These are phyloP conservation scores for Hylaea fasciaria DNA, from an alignment of 2,888 invertebrate species.

Conservation along the genomic window DNA sequence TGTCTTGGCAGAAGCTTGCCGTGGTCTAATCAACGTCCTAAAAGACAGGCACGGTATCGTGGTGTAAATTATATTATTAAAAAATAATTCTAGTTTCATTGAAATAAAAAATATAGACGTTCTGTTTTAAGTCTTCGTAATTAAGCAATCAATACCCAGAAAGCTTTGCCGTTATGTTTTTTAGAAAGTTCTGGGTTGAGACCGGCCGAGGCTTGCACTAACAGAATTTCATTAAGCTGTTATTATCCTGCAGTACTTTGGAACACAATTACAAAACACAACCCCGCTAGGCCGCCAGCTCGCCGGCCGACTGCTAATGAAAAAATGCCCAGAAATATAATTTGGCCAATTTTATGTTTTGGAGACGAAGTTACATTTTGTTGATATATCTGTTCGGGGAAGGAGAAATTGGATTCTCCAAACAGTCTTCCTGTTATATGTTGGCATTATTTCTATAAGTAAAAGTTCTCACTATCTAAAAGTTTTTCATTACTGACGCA, in stretches of 20 bases:
- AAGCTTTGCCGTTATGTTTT: slow-evolving; percentile 13
- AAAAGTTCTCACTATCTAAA: too few species aligned
- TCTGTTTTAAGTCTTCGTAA: slow-evolving; percentile 2
- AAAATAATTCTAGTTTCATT: too few species aligned
- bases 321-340: slow-evolving; percentile 40
- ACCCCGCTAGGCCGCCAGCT: slow-evolving; percentile 21
- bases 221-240: slow-evolving; percentile 49
- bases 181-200: slow-evolving; percentile 22
- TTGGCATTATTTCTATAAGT: background rate
- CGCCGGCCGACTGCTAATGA: slow-evolving; percentile 33
- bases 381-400: slow-evolving; percentile 9
- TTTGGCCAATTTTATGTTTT: slow-evolving; percentile 34
- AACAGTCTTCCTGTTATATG: too few species aligned
- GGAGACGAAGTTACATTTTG: slow-evolving; percentile 25
- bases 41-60: too few species aligned
- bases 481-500: too few species aligned
- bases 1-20: too few species aligned
- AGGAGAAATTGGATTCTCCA: background rate
- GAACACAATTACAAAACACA: slow-evolving; percentile 48
- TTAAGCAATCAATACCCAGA: slow-evolving; percentile 17
- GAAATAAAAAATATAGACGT: background rate
- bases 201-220: slow-evolving; percentile 27
- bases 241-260: slow-evolving; percentile 45
- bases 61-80: too few species aligned
- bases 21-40: too few species aligned